phyloP scores from a whole-genome alignment of 1,140 invertebrate genomes.

The Yoshiicerus persimilis region DNA sequence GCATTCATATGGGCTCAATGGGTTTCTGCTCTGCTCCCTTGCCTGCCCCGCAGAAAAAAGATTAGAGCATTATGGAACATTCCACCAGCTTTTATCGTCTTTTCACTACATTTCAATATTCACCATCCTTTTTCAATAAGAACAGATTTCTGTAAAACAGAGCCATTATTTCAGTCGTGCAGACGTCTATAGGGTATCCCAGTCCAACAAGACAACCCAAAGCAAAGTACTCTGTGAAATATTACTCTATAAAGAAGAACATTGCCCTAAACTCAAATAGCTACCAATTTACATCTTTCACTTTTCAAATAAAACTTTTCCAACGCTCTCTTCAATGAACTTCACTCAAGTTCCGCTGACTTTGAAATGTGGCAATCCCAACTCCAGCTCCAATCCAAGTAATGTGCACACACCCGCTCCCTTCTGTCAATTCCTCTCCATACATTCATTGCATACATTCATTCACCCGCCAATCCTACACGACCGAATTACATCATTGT shows the following conservation, averaged over 20 bases:
- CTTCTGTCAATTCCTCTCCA: too few species aligned
- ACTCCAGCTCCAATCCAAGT: neutral
- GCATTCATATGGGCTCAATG: neutral
- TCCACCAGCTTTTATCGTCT: neutral
- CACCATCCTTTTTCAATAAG: neutral
- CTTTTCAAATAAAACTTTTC: neutral
- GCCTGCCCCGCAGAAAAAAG: neutral
- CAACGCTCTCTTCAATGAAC: neutral
- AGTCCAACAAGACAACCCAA: neutral
- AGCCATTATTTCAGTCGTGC: neutral
- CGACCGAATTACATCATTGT: neutral
- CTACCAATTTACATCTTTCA: neutral
- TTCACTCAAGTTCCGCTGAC: neutral
- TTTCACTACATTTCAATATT: slow-evolving; percentile 1
- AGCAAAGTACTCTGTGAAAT: neutral
- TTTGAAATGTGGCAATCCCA: neutral
- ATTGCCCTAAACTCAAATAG: neutral
- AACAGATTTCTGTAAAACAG: neutral
- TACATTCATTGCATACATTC: neutral
- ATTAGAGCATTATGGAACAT: neutral
- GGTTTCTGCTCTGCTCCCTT: neutral
- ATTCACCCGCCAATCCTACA: neutral
- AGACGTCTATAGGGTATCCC: neutral
- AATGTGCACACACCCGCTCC: neutral
- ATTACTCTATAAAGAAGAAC: neutral